Evolutionary conservation across 2,797 vertebrate species (phyloP).

Genomic region (Propithecus deckenii): DNA sequence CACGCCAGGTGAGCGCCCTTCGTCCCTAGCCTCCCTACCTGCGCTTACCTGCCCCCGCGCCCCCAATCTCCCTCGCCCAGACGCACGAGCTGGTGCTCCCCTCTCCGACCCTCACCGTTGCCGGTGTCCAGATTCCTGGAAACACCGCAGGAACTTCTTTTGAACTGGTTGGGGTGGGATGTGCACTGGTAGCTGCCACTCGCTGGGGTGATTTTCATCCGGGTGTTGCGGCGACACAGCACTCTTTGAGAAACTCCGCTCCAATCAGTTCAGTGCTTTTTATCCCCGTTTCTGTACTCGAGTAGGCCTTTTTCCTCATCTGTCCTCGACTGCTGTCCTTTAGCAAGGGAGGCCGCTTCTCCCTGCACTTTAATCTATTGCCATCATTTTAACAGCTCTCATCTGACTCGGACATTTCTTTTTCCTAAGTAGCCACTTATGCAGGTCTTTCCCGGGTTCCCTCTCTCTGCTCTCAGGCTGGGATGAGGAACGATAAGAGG

Average conservation of each 20-base stretch:
- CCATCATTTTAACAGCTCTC: background rate
- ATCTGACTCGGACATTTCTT: background rate
- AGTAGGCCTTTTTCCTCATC: background rate
- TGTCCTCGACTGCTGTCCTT: background rate
- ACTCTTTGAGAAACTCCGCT: background rate
- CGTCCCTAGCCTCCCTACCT: background rate
- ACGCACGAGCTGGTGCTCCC: no score
- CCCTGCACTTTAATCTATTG: background rate
- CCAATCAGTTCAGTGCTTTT: background rate
- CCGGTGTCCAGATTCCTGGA: background rate
- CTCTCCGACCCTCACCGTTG: background rate
- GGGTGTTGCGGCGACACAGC: background rate
- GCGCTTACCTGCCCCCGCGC: background rate
- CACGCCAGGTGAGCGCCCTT: conserved; percentile 88
- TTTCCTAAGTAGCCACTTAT: background rate
- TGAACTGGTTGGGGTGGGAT: background rate
- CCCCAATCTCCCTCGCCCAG: background rate
- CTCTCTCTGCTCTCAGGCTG: background rate
- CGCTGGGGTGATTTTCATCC: no score
- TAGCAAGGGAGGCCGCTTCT: background rate
- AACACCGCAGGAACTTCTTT: background rate
- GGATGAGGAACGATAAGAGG: background rate
- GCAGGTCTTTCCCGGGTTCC: background rate
- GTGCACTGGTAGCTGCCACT: background rate
- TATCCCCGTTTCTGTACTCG: background rate